A percentile compares a stretch with the other conserved stretches of the same genome.
Conservation (phyloP, 2,888 invertebrate species). For the Tipula unca region DNA sequence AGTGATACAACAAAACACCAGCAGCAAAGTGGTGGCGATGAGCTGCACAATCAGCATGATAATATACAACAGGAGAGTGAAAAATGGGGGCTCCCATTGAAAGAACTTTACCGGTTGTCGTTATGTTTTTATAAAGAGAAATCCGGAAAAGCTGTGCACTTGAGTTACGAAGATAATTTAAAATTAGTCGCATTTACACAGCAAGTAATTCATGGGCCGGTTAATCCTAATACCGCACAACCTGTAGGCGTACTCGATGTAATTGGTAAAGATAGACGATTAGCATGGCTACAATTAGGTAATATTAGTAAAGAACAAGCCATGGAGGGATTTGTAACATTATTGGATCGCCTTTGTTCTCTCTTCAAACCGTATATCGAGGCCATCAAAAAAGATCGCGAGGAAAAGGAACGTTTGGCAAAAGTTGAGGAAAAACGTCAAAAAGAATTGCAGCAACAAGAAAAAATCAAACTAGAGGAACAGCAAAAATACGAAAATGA, state of each 20-base stretch:
- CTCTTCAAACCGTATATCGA: slow-evolving; percentile 84
- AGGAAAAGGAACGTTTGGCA: slow-evolving; percentile 62
- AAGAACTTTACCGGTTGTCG: slow-evolving; percentile 82
- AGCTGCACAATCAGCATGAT: background rate
- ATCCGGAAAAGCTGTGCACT: slow-evolving; percentile 92
- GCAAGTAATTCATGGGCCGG: slow-evolving; percentile 80
- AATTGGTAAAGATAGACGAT: slow-evolving; percentile 83
- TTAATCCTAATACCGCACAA: slow-evolving; percentile 60
- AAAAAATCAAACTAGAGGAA: slow-evolving; percentile 50
- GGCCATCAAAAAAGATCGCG: slow-evolving; percentile 81
- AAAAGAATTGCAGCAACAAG: slow-evolving; percentile 41
- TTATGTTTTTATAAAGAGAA: slow-evolving; percentile 93
- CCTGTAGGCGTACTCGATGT: slow-evolving; percentile 90
- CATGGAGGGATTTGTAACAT: slow-evolving; percentile 85
- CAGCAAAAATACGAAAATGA: slow-evolving; percentile 32
- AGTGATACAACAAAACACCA: background rate
- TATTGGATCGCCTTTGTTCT: slow-evolving; percentile 79
- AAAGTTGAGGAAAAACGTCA: slow-evolving; percentile 38
- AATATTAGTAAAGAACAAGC: slow-evolving; percentile 78
- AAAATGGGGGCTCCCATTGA: slow-evolving; percentile 61
- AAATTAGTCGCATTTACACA: slow-evolving; percentile 87
- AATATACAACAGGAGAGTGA: slow-evolving; percentile 26
- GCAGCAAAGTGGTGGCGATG: background rate
- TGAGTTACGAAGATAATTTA: slow-evolving; percentile 88
- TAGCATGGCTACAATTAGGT: slow-evolving; percentile 90